Evolutionary conservation across 2,888 invertebrate species (phyloP), one percentile per base, ranked within the genome.

Genomic region (Formica aserva): DNA sequence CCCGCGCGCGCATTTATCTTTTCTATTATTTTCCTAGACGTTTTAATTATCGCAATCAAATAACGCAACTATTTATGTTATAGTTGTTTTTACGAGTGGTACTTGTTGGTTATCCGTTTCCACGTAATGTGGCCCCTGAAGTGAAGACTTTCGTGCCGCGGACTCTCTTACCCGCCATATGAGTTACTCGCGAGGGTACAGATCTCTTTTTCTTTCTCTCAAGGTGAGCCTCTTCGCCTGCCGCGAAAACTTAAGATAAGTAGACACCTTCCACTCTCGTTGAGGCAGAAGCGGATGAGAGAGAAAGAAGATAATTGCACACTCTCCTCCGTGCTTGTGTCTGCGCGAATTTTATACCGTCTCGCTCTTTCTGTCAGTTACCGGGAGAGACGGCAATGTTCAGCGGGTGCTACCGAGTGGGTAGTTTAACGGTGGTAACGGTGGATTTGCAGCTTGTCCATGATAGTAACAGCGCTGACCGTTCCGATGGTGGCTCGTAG

Each of bases 221-320:
- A 76, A 87, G 85, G 55, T 84, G 81, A 84, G 65, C 87, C 86
- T 87, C 86, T 86, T 82, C 80, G 84, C 48, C 77, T 81, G 76
- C 83, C 89, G 85, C 86, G 83, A 89, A 86, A 87, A 86, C 80
- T 78, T 52, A 85, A 87, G 88, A 90, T 88, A 88, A 90, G 86
- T 85, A 87, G 88, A 88, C 84, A 87, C 87, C 52, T n/a, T 52
- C n/a, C 52, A 52, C n/a, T 52, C 52, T 52, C n/a, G n/a, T 52
- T 52, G 8, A 8, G n/a, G 8, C 1, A n/a, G n/a, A 6, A 4
- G 6, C 35, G 41, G 13, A 15, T 0, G 15, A 18, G 18, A 18
- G 52, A 4, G 52, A 52, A n/a, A 52, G 4, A 52, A 52, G 84
- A 89, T 91, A 92, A 92, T 92, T 92, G 90, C 90, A 87, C 86